Conservation (phyloP, 1,140 invertebrate genomes). For the Diachasma alloeum region DNA sequence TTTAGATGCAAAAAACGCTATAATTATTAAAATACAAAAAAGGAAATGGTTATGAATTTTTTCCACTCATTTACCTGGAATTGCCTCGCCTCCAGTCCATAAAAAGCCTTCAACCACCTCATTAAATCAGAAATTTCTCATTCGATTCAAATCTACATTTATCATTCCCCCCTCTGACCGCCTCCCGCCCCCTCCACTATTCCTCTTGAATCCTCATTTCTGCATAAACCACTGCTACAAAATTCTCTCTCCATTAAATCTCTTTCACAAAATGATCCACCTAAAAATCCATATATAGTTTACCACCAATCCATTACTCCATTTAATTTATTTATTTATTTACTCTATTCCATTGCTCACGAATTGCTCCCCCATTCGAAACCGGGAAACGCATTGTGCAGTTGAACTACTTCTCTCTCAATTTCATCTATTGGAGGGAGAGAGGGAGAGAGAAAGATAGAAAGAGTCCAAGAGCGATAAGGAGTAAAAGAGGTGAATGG, state of each 20-base stretch:
- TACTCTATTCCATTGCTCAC: conserved; percentile 8
- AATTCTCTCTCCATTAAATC: conserved; percentile 21
- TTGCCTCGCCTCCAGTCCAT: no score
- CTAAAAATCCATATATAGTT: neutral
- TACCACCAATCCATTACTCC: conserved; percentile 19
- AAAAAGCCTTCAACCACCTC: neutral
- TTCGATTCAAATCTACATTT: neutral
- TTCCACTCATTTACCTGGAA: no score
- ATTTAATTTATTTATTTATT: conserved; percentile 28
- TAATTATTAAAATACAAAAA: no score
- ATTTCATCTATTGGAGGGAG: conserved; percentile 42
- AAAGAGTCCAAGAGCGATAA: no score
- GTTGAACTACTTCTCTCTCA: conserved; percentile 36
- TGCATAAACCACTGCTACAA: neutral
- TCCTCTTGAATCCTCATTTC: conserved; percentile 13
- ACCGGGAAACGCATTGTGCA: conserved; percentile 47
- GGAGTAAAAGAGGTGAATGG: neutral
- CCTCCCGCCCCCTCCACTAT: neutral
- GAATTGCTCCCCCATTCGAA: neutral
- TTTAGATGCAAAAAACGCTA: no score
- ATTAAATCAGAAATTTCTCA: neutral
- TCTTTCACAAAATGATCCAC: neutral
- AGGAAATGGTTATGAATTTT: no score
- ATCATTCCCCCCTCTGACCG: neutral
- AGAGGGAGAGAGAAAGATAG: neutral